phyloP scores from a whole-genome alignment of 2,113 vertebrate genomes.

The Clarias gariepinus region DNA sequence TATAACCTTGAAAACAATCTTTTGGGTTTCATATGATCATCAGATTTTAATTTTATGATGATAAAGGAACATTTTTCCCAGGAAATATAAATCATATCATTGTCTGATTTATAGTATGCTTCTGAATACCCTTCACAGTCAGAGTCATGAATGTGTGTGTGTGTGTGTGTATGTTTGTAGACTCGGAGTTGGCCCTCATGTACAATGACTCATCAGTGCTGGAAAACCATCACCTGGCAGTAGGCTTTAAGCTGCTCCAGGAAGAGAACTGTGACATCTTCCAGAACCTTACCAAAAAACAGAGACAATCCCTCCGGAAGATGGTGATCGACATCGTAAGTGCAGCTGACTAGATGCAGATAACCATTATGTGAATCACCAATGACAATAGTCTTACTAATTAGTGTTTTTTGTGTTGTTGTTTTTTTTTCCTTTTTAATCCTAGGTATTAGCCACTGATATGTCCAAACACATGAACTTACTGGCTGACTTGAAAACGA shows the following conservation, averaged over 20 bases:
- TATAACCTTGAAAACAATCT: not conserved
- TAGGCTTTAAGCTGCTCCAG: conserved; percentile 87
- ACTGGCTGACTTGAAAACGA: conserved; percentile 86
- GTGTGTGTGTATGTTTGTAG: conserved; percentile 58
- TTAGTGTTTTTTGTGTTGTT: not conserved
- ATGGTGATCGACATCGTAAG: conserved; percentile 91
- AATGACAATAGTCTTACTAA: not conserved
- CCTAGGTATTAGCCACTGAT: conserved; percentile 86
- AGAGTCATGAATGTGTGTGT: conserved; percentile 15
- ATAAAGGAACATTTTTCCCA: not conserved
- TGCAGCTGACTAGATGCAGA: conserved; percentile 38
- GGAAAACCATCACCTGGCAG: conserved; percentile 88
- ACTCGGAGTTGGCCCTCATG: conserved; percentile 90
- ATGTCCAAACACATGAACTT: conserved; percentile 93
- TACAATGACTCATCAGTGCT: conserved; percentile 88
- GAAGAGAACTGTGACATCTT: conserved; percentile 92
- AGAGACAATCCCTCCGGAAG: conserved; percentile 84
- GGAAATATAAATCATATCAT: not conserved
- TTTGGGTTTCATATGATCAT: not conserved
- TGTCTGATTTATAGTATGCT: not conserved
- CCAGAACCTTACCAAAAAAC: conserved; percentile 87
- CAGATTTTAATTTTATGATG: not conserved
- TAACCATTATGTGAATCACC: not conserved
- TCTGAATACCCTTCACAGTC: not conserved
- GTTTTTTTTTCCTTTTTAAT: not conserved